Conservation (phyloP, 2,888 invertebrate species). For the Cosmia pyralina region DNA sequence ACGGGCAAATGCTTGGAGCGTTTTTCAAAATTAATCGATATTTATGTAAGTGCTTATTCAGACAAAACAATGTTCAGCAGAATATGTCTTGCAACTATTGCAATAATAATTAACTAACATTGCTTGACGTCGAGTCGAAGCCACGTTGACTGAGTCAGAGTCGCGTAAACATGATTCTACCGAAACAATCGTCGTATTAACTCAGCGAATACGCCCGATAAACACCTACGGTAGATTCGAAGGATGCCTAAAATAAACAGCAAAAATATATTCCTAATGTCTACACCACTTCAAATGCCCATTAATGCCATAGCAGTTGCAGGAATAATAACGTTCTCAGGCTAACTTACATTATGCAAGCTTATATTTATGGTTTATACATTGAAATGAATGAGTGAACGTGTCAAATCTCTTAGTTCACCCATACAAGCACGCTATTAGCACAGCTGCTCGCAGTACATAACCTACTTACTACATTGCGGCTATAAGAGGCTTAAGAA, state of each 20-base stretch:
- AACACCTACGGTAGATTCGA: not conserved
- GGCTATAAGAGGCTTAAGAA: slow-evolving; percentile 58
- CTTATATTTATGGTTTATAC: slow-evolving; percentile 2
- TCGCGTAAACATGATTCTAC: not conserved
- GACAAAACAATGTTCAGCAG: not conserved
- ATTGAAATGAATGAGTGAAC: slow-evolving; percentile 37
- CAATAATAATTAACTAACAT: not conserved
- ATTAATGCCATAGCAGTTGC: not conserved
- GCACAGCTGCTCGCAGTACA: slow-evolving; percentile 55
- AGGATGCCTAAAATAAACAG: not conserved
- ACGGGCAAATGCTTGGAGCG: not conserved
- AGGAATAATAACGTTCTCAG: not conserved
- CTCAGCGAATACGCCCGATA: not conserved
- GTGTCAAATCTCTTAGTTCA: slow-evolving; percentile 39
- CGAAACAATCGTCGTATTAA: not conserved
- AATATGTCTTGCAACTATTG: not conserved
- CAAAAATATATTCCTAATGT: not conserved
- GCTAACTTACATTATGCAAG: not conserved
- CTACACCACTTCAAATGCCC: slow-evolving; percentile 3
- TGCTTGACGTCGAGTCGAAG: not conserved
- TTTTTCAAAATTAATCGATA: slow-evolving; percentile 1
- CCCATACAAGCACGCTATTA: slow-evolving; percentile 33
- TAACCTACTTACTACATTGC: slow-evolving; percentile 49
- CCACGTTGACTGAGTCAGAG: not conserved
- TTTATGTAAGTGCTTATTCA: not conserved